Conservation (phyloP, 64 coral and sea anemone genomes). For the Acropora yongei region DNA sequence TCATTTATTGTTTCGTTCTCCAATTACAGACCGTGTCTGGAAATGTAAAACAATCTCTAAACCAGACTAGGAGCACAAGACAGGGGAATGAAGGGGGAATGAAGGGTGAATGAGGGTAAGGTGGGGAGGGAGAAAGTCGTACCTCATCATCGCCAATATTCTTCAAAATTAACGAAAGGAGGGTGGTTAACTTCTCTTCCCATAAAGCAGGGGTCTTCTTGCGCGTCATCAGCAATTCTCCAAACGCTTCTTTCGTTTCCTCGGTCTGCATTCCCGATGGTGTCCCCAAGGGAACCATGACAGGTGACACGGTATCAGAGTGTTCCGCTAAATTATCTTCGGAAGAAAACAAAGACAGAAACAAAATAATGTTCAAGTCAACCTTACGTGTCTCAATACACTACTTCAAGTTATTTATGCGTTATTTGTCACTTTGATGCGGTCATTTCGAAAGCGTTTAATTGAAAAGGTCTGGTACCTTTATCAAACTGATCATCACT, state of each 20-base stretch:
- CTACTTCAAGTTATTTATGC: too few relatives aligned
- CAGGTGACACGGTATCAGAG: neutral
- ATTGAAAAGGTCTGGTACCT: neutral
- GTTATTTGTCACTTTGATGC: too few relatives aligned
- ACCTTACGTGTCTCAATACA: too few relatives aligned
- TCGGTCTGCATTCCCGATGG: conserved; percentile 65
- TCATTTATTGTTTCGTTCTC: too few relatives aligned
- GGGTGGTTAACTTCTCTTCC: conserved; percentile 25
- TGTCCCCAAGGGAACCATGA: conserved; percentile 44
- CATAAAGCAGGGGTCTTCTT: conserved; percentile 27
- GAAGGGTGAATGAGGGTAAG: too few relatives aligned
- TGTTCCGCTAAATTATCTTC: conserved; percentile 30
- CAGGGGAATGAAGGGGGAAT: neutral
- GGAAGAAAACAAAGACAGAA: neutral
- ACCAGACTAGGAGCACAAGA: neutral
- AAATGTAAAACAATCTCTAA: too few relatives aligned
- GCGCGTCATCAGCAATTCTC: conserved; percentile 52
- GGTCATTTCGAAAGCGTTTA: neutral
- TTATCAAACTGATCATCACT: conserved; percentile 57
- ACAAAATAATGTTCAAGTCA: too few relatives aligned
- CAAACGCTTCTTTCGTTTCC: conserved; percentile 56
- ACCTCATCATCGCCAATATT: conserved; percentile 41
- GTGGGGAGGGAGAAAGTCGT: neutral
- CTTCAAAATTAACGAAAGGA: conserved; percentile 33
- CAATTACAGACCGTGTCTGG: too few relatives aligned